These are phyloP conservation scores for Acleris sparsana DNA, from an alignment of 2,888 invertebrate species.

Conservation along the genomic window DNA sequence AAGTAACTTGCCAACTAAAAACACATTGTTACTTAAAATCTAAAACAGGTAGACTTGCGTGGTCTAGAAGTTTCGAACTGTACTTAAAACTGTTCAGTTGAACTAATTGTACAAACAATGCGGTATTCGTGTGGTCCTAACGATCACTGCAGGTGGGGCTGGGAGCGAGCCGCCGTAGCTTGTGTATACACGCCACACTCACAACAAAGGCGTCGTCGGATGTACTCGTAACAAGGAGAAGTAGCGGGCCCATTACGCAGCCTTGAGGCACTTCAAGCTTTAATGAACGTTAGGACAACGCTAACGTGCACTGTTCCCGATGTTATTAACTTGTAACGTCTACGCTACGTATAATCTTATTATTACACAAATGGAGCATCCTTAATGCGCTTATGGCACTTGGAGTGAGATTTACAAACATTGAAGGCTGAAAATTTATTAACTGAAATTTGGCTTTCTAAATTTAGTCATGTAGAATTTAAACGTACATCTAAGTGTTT, in stretches of 20 bases:
- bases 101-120: conserved; percentile 73
- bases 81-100: conserved; percentile 65
- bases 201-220: conserved; percentile 69
- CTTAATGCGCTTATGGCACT: conserved; percentile 21
- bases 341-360: conserved; percentile 30
- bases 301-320: conserved; percentile 44
- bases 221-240: conserved; percentile 72
- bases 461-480: not conserved
- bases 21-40: conserved; percentile 49
- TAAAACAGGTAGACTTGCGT: conserved; percentile 48
- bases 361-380: conserved; percentile 24
- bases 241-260: conserved; percentile 70
- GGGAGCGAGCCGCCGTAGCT: conserved; percentile 22
- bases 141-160: conserved; percentile 61
- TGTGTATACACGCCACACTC: conserved; percentile 42
- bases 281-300: conserved; percentile 52
- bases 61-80: conserved; percentile 55
- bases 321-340: conserved; percentile 38
- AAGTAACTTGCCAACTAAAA: conserved; percentile 43
- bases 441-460: not conserved
- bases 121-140: conserved; percentile 59
- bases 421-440: conserved; percentile 5
- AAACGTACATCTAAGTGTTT: not conserved
- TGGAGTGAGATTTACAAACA: conserved; percentile 11
- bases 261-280: conserved; percentile 60